Conservation (phyloP, 2,797 vertebrate genomes). For the Melanogrammus aeglefinus region DNA sequence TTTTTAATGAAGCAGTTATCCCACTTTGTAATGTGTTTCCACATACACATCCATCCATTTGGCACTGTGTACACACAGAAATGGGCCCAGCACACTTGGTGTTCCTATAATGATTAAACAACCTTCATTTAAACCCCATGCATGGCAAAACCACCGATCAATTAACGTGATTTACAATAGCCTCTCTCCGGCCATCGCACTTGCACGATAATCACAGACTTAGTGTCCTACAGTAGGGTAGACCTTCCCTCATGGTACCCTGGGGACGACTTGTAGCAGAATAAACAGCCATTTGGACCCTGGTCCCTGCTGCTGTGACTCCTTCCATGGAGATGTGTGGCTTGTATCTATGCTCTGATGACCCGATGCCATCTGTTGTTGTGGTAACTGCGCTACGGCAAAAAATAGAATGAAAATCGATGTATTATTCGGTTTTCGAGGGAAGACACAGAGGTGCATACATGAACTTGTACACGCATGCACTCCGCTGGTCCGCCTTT, state of each 20-base stretch:
- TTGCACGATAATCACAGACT: conserved; percentile 53
- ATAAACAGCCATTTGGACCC: conserved; percentile 76
- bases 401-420: conserved; percentile 58
- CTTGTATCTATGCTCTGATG: conserved; percentile 75
- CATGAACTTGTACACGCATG: conserved; percentile 21
- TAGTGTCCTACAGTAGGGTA: conserved; percentile 66
- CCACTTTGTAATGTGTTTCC: conserved; percentile 49
- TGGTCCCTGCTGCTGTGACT: conserved; percentile 66
- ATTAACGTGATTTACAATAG: conserved; percentile 70
- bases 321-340: conserved; percentile 70
- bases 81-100: conserved; percentile 55
- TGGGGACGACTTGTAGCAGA: conserved; percentile 71
- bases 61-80: conserved; percentile 49
- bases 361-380: conserved; percentile 78
- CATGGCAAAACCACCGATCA: conserved; percentile 62
- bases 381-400: conserved; percentile 73
- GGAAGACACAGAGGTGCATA: conserved; percentile 55
- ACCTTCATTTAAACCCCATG: conserved; percentile 69
- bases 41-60: conserved; percentile 55
- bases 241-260: conserved; percentile 71
- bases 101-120: conserved; percentile 64
- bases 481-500: conserved; percentile 41
- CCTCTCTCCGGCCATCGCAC: conserved; percentile 44
- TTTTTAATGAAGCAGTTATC: conserved; percentile 73
- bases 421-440: conserved; percentile 7